phyloP scores from a whole-genome alignment of 37 sponge, comb jelly and placozoan species.

The Cliona cf. orientalis region DNA sequence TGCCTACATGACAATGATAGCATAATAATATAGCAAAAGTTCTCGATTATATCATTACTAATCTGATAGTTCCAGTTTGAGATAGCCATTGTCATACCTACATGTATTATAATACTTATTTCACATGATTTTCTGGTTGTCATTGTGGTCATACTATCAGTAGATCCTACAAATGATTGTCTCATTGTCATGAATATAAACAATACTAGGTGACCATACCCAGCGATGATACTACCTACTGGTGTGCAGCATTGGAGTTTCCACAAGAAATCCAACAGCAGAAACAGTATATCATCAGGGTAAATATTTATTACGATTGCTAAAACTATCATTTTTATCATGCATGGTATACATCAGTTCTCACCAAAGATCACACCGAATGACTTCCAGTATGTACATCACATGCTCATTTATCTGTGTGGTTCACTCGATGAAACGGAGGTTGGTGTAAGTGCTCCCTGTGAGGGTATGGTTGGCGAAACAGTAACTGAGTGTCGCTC shows the following conservation, averaged over 20 bases:
- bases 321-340: neutral
- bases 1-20: no score
- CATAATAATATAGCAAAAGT: no score
- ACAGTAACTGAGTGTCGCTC: neutral
- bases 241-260: constrained; percentile 44
- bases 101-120: no score
- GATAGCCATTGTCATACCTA: no score
- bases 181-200: no score
- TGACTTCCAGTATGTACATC: constrained; percentile 45
- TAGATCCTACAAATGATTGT: no score
- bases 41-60: no score
- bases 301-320: neutral
- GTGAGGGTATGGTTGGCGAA: neutral
- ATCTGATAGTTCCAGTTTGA: no score
- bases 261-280: constrained; percentile 19
- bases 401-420: constrained; percentile 63
- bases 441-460: neutral
- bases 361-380: constrained; percentile 21
- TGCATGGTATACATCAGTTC: neutral
- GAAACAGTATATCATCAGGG: constrained; percentile 32
- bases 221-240: constrained; percentile 57
- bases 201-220: constrained; percentile 42
- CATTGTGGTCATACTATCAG: no score
- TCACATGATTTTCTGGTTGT: no score
- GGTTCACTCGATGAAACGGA: constrained; percentile 1